Percentiles rank a stretch among this genome's conserved stretches.
These are phyloP conservation scores for Ephydatia muelleri DNA, from an alignment of 37 sponge, comb jelly and placozoan species.

Conservation along the genomic window DNA sequence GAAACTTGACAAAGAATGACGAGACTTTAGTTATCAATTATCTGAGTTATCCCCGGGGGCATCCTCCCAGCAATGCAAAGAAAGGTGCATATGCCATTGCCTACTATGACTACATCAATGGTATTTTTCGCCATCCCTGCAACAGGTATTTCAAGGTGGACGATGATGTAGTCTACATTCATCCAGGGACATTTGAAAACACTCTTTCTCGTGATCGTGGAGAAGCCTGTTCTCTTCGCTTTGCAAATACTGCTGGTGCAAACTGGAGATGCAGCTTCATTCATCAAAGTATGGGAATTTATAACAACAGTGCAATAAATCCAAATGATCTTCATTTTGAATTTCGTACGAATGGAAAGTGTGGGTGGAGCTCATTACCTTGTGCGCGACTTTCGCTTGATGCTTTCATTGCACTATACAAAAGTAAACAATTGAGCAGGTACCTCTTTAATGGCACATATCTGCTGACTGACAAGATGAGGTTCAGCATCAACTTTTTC, in stretches of 20 bases:
- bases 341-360: background rate
- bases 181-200: slow-evolving; percentile 7
- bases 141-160: slow-evolving; percentile 6
- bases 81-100: background rate
- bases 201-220: background rate
- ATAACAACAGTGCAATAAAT: no score
- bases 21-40: background rate
- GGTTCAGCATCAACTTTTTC: slow-evolving; percentile 27
- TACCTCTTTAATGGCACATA: background rate
- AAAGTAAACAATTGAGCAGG: background rate
- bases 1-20: no score
- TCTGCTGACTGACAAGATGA: background rate
- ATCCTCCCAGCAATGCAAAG: background rate
- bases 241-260: slow-evolving; percentile 2
- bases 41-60: background rate
- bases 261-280: no score
- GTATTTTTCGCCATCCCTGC: background rate
- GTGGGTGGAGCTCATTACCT: background rate
- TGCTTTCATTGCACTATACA: slow-evolving; percentile 2
- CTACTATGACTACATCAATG: background rate
- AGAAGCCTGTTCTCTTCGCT: background rate
- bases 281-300: slow-evolving; percentile 6
- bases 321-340: no score
- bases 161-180: slow-evolving; percentile 17
- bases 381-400: background rate